These are phyloP conservation scores for Parazoanthus darwini DNA, from an alignment of 92 coral and sea anemone species.

Conservation along the genomic window DNA sequence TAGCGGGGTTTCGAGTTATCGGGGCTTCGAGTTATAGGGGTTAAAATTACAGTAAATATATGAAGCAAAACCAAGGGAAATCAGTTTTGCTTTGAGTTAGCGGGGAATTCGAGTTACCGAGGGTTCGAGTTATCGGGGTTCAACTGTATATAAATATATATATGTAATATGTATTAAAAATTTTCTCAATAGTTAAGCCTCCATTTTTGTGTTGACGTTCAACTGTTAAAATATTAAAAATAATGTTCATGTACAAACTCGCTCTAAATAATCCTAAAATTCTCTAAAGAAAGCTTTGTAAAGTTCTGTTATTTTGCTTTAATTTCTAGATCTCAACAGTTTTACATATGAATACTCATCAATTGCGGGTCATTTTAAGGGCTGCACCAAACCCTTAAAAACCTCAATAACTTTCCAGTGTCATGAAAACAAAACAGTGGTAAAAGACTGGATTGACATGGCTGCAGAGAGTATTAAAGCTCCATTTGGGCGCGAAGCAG, in stretches of 20 bases:
- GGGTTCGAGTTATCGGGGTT: too few species aligned
- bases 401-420: slow-evolving; percentile 28
- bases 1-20: too few species aligned
- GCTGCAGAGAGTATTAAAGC: background rate
- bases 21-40: too few species aligned
- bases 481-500: background rate
- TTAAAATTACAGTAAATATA: too few species aligned
- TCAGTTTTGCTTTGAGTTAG: too few species aligned
- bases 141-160: too few species aligned
- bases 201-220: background rate
- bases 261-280: too few species aligned
- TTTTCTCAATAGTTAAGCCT: too few species aligned
- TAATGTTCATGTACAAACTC: too few species aligned
- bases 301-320: background rate
- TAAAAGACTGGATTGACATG: background rate
- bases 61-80: too few species aligned
- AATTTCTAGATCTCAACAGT: background rate
- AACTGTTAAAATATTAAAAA: background rate
- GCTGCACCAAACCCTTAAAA: background rate
- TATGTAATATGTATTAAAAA: too few species aligned
- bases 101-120: too few species aligned
- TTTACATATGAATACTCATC: slow-evolving; percentile 14
- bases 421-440: background rate
- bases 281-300: background rate
- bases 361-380: background rate